Conservation (phyloP, 2,113 vertebrate genomes). For the Piprites chloris region DNA sequence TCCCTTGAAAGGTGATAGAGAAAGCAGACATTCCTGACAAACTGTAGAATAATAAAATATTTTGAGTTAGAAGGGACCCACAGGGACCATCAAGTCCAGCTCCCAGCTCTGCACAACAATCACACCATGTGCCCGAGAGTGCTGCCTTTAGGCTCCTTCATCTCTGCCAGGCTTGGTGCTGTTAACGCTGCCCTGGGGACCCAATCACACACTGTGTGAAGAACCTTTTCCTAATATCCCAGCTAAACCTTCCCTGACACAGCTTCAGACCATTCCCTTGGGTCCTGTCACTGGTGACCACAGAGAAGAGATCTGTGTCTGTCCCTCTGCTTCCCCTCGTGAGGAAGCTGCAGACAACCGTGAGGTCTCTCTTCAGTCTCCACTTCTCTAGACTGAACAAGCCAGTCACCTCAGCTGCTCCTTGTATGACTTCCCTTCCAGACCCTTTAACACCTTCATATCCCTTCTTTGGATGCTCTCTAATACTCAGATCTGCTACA, state of each 20-base stretch:
- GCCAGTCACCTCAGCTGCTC: not conserved
- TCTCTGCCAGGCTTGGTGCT: not conserved
- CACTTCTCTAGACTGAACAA: not conserved
- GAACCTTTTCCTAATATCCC: not conserved
- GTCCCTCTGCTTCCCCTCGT: rapidly evolving
- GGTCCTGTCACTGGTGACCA: not conserved
- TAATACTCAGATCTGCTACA: not conserved
- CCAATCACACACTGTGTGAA: not conserved
- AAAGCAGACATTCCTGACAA: not conserved
- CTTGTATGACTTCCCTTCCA: not conserved
- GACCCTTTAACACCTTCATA: too few relatives aligned
- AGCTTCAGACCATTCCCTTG: not conserved
- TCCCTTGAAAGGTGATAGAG: not conserved
- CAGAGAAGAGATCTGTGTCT: not conserved
- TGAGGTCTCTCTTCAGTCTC: not conserved
- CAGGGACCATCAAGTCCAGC: not conserved
- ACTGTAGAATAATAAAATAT: not conserved
- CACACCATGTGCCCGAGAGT: not conserved
- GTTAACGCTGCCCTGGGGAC: not conserved
- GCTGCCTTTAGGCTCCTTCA: not conserved
- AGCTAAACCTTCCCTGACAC: not conserved
- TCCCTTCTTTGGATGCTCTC: not conserved
- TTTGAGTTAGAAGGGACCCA: not conserved
- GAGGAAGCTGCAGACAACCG: not conserved
- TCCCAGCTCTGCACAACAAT: not conserved